Evolutionary conservation across 2,113 vertebrate genomes (phyloP).

Genomic region (Prunella fulvescens): DNA sequence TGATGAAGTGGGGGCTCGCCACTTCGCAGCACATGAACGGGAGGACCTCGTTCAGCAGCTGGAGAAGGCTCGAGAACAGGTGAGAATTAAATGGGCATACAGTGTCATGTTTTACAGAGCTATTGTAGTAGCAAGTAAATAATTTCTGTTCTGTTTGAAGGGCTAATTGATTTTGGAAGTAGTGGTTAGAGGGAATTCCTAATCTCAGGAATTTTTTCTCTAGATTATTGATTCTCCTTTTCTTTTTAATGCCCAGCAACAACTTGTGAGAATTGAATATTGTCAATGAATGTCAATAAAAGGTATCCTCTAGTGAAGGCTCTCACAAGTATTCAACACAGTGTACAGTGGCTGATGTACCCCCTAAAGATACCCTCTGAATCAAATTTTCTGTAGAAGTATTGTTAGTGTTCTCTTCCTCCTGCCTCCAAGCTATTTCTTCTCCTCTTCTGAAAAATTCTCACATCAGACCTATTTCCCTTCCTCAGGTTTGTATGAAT

Average conservation of each 20-base stretch:
- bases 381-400: neutral
- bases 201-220: neutral
- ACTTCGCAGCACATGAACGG: constrained; percentile 93
- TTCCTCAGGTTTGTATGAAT: neutral
- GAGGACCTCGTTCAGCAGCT: constrained; percentile 92
- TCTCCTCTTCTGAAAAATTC: neutral
- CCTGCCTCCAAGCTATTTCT: neutral
- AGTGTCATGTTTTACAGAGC: neutral
- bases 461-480: neutral
- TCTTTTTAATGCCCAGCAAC: neutral
- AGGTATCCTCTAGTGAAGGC: neutral
- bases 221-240: neutral
- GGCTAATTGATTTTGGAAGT: neutral
- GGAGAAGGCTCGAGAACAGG: constrained; percentile 89
- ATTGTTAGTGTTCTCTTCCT: neutral
- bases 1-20: constrained; percentile 88
- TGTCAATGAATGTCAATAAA: neutral
- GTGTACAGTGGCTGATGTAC: neutral
- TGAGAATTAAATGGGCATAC: constrained; percentile 21
- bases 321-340: neutral
- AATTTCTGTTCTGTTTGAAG: neutral
- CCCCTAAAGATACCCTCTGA: neutral
- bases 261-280: neutral
- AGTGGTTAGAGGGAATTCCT: neutral
- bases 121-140: neutral